Evolutionary conservation across 2,797 vertebrate species (phyloP).

Genomic region (Carcharodon carcharias): DNA sequence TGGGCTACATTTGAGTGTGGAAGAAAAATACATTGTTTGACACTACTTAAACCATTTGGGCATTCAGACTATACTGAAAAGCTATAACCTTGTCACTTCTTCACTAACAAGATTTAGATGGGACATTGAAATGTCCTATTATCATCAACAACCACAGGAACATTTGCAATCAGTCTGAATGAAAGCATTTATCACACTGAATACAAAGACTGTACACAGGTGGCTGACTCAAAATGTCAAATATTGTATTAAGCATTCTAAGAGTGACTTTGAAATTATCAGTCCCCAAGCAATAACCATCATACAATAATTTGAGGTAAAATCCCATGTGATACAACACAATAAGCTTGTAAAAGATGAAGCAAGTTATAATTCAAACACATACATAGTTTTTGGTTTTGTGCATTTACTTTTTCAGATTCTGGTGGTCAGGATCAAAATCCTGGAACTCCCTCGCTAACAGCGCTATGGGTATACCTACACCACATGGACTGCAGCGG

Average conservation of each 20-base stretch:
- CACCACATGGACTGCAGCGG: too few relatives aligned
- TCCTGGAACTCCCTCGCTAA: too few relatives aligned
- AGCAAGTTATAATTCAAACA: slow-evolving; percentile 10
- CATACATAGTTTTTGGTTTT: not conserved
- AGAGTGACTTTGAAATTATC: slow-evolving; percentile 29
- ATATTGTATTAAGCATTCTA: slow-evolving; percentile 11
- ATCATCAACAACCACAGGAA: slow-evolving; percentile 14
- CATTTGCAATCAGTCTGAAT: slow-evolving; percentile 24
- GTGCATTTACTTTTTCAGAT: not conserved
- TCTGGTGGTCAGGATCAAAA: not conserved
- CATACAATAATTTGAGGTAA: slow-evolving; percentile 16
- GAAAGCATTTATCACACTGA: not conserved
- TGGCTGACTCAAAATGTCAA: slow-evolving; percentile 33
- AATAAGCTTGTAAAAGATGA: slow-evolving; percentile 20
- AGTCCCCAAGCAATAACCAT: slow-evolving; percentile 18
- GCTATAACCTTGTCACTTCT: not conserved
- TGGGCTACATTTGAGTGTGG: not conserved
- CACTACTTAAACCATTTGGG: not conserved
- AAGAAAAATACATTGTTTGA: not conserved
- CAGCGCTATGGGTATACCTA: too few relatives aligned
- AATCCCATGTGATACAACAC: slow-evolving; percentile 10
- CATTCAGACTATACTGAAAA: not conserved
- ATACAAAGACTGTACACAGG: slow-evolving; percentile 24
- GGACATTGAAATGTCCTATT: not conserved
- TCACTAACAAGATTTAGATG: not conserved